Conservation (phyloP, 2,888 invertebrate genomes). For the Metallyticus violacea region DNA sequence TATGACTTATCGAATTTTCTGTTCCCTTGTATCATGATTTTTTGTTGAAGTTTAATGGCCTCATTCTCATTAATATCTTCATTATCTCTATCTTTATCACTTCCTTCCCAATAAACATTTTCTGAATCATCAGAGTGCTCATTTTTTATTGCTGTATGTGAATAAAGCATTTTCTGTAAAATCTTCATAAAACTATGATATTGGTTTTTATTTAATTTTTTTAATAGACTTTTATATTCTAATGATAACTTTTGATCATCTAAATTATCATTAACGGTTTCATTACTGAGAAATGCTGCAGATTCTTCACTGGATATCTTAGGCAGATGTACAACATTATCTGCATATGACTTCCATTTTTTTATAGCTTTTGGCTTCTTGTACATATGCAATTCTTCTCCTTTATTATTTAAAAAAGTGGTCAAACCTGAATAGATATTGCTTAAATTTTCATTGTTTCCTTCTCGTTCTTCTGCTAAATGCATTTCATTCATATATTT, state of each 20-base stretch:
- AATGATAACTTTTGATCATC: not conserved
- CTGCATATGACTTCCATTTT: not conserved
- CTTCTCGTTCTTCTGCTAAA: not conserved
- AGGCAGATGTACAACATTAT: too few relatives aligned
- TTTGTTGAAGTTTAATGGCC: not conserved
- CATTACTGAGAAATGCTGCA: not conserved
- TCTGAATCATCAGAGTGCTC: not conserved
- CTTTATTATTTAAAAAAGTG: not conserved
- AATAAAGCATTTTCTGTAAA: not conserved
- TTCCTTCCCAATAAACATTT: not conserved
- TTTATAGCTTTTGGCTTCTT: not conserved
- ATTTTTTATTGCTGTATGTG: not conserved
- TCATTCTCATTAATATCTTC: too few relatives aligned
- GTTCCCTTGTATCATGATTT: not conserved
- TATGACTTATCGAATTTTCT: not conserved
- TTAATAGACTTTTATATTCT: not conserved
- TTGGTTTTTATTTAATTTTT: not conserved
- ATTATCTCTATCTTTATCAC: not conserved
- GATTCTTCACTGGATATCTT: not conserved
- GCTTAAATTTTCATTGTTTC: not conserved
- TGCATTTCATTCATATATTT: too few relatives aligned
- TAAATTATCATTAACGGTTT: not conserved
- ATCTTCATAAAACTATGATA: not conserved
- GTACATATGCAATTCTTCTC: not conserved
- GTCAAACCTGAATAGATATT: not conserved